Percentiles rank a stretch among this genome's conserved stretches.
Conservation (phyloP, 2,888 invertebrate species). For the Omphaloscelis lunosa region DNA sequence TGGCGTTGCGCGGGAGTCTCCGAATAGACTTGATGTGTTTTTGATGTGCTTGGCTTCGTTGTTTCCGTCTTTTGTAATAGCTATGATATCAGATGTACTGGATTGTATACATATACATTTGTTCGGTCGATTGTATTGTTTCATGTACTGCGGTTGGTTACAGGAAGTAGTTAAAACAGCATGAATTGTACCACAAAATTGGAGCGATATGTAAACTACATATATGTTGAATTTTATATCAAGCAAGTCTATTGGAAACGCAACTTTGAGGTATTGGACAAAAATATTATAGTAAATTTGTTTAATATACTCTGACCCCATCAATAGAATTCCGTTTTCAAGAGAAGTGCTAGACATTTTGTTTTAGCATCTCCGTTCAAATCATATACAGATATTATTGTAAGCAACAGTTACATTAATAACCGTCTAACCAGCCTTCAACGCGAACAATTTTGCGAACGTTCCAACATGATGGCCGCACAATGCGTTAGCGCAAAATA, state of each 20-base stretch:
- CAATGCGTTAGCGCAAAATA: conserved; percentile 60
- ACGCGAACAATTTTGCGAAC: conserved; percentile 44
- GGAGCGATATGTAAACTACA: not conserved
- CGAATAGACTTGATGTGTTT: conserved; percentile 54
- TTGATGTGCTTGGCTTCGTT: conserved; percentile 48
- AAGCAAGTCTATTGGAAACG: not conserved
- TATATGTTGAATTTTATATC: not conserved
- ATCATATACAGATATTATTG: not conserved
- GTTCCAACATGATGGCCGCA: conserved; percentile 46
- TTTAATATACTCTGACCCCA: not conserved
- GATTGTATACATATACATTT: conserved; percentile 6
- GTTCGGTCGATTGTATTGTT: conserved; percentile 7
- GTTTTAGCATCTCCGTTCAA: not conserved
- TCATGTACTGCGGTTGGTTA: not conserved
- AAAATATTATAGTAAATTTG: not conserved
- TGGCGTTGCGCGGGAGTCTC: conserved; percentile 51
- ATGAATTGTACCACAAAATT: conserved; percentile 1
- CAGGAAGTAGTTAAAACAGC: conserved; percentile 21
- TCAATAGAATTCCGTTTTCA: not conserved
- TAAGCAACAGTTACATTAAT: conserved; percentile 25
- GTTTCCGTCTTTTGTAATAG: conserved; percentile 51
- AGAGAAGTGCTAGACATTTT: not conserved
- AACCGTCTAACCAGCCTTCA: conserved; percentile 18
- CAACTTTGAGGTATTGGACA: not conserved
- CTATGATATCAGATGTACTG: conserved; percentile 42